These are phyloP conservation scores for Champsocephalus esox DNA, from an alignment of 2,797 vertebrate genomes.

Conservation along the genomic window DNA sequence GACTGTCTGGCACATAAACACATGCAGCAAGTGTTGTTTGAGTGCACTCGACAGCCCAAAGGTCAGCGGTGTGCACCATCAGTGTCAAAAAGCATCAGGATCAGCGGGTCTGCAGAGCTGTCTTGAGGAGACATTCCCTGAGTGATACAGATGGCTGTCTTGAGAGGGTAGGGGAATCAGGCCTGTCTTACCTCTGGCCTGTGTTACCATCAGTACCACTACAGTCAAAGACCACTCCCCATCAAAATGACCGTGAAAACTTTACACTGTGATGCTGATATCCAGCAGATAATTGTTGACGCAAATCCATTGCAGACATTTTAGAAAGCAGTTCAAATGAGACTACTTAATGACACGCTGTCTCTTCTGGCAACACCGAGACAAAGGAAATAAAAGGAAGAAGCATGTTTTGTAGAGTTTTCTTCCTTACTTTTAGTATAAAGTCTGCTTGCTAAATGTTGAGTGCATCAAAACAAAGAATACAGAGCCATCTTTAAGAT, in stretches of 20 bases:
- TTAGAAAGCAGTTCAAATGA: constrained; percentile 6
- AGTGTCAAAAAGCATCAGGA: constrained; percentile 82
- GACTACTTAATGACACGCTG: constrained; percentile 12
- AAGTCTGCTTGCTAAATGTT: neutral
- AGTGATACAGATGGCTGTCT: constrained; percentile 68
- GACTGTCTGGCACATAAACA: constrained; percentile 84
- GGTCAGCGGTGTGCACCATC: constrained; percentile 79
- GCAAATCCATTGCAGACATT: constrained; percentile 2
- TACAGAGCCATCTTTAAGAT: neutral
- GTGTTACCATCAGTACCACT: constrained; percentile 41
- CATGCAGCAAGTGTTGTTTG: constrained; percentile 84
- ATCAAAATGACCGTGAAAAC: constrained; percentile 19
- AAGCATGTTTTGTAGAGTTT: neutral
- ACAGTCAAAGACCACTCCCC: constrained; percentile 37
- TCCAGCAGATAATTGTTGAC: neutral
- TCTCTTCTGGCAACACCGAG: neutral
- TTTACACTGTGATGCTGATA: constrained; percentile 13
- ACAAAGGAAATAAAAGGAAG: neutral
- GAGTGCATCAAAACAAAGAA: neutral
- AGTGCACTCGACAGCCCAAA: constrained; percentile 76
- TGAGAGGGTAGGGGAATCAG: constrained; percentile 8
- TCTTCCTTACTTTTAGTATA: neutral
- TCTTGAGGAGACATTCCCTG: constrained; percentile 56
- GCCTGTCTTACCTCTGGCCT: constrained; percentile 49
- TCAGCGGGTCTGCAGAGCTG: constrained; percentile 65